Percentiles rank a stretch among this genome's conserved stretches.
Conservation (phyloP, 1,140 invertebrate species). For the Heliconius melpomene region DNA sequence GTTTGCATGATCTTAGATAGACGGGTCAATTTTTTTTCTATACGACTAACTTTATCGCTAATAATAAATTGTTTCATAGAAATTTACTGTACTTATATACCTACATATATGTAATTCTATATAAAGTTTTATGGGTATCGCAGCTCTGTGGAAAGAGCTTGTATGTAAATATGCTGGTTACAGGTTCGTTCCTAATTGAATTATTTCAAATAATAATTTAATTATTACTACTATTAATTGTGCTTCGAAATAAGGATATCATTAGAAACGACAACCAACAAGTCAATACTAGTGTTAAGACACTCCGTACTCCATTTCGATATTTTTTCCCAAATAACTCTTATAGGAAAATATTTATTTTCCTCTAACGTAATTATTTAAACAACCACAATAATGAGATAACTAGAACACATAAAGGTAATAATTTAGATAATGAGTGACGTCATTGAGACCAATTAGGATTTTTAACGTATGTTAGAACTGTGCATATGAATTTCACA, state of each 20-base stretch:
- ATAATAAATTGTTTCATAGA: background rate
- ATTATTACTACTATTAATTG: too few species aligned
- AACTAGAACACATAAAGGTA: conserved; percentile 21
- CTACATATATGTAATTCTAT: too few species aligned
- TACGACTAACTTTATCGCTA: conserved; percentile 18
- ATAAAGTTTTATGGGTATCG: too few species aligned
- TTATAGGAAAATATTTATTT: background rate
- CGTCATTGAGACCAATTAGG: conserved; percentile 7
- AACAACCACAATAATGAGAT: conserved; percentile 5
- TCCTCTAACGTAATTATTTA: background rate
- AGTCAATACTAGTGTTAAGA: background rate
- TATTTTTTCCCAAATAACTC: too few species aligned
- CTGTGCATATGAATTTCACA: background rate
- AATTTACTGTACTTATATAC: background rate
- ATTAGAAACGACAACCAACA: background rate
- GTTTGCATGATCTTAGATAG: conserved; percentile 26
- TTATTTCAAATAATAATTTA: too few species aligned
- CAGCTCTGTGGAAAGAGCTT: too few species aligned
- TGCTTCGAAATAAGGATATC: too few species aligned
- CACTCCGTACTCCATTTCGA: background rate
- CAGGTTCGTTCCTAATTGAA: too few species aligned
- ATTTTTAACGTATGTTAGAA: background rate
- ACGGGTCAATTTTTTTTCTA: conserved; percentile 24
- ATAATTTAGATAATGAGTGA: conserved; percentile 33
- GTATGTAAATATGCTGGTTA: too few species aligned